Evolutionary conservation across 2,888 invertebrate species (phyloP), one percentile per base, ranked within the genome.

Genomic region (Nomada ruficornis): DNA sequence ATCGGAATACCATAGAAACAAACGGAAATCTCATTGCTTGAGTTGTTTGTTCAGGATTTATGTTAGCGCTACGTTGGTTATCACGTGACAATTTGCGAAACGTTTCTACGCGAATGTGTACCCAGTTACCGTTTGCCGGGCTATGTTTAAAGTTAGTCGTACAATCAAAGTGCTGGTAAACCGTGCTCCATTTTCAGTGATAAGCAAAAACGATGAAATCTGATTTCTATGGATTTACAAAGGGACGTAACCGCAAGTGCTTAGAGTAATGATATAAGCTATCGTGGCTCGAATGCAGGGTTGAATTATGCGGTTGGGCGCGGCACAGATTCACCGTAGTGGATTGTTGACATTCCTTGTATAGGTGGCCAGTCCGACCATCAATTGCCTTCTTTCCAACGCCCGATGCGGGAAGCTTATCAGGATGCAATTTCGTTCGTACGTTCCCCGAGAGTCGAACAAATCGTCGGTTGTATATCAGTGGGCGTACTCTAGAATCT

Each of bases 251-350:
- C 47, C 47, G 15, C 47, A 47, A 63, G 57, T 82, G 59, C 60
- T 81, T 63, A 71, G 84, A 77, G 85, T 87, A 88, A 89, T 88
- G 86, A 88, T 85, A 86, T 82, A 87, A 88, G 89, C 70, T 69
- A 82, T 72, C 75, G 73, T 78, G 76, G 67, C 77, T 64, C 75
- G 83, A 69, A 81, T 80, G 74, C 74, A 83, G 74, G 67, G 68
- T 74, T 83, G 77, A 86, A 80, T 85, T 86, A 88, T 83, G 73
- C 79, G 79, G 74, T 74, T 74, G 70, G 68, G 80, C 72, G 83
- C 79, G 75, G 78, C 82, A 64, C 54, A 50, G 77, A 85, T 86
- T 72, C 74, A 81, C 60, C 69, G 60, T 73, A 79, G 77, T 77
- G 85, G 77, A 85, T 84, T 64, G 85, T 86, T 85, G 87, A 84